These are phyloP conservation scores for Pseudococcus viburni DNA, from an alignment of 2,888 invertebrate species.

Conservation along the genomic window DNA sequence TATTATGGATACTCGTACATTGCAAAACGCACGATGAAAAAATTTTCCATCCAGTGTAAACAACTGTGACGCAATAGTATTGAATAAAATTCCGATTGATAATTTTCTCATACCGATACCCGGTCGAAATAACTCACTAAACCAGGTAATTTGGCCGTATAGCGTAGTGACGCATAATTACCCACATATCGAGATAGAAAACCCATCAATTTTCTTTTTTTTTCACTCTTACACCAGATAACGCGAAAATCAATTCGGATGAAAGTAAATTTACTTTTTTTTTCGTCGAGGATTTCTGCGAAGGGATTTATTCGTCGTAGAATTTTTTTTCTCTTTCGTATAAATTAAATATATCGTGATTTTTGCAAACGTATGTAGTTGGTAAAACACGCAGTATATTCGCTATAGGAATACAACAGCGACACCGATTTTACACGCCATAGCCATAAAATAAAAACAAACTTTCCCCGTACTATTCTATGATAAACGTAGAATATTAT, in stretches of 20 bases:
- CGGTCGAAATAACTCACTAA: background rate
- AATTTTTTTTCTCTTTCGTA: background rate
- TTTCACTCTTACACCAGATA: background rate
- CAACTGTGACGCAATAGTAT: background rate
- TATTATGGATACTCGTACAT: background rate
- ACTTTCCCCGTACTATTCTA: background rate
- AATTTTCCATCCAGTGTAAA: background rate
- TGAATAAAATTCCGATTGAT: background rate
- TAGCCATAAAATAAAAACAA: slow-evolving; percentile 9
- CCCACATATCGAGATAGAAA: slow-evolving; percentile 3
- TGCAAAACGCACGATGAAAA: background rate
- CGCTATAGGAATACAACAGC: background rate
- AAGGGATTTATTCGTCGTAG: background rate
- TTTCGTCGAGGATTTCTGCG: background rate
- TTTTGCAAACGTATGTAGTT: background rate
- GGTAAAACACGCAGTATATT: background rate
- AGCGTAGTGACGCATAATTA: slow-evolving; percentile 28
- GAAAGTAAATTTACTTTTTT: background rate
- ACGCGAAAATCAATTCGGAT: background rate
- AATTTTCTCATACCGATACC: background rate
- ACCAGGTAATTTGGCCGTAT: slow-evolving; percentile 1
- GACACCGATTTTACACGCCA: background rate
- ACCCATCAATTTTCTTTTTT: slow-evolving; percentile 1
- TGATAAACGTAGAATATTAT: background rate
- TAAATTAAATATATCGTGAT: background rate